A percentile compares a stretch with the other conserved stretches of the same genome.
Conservation (phyloP, 2,888 invertebrate species). For the Amphiduros pacificus region DNA sequence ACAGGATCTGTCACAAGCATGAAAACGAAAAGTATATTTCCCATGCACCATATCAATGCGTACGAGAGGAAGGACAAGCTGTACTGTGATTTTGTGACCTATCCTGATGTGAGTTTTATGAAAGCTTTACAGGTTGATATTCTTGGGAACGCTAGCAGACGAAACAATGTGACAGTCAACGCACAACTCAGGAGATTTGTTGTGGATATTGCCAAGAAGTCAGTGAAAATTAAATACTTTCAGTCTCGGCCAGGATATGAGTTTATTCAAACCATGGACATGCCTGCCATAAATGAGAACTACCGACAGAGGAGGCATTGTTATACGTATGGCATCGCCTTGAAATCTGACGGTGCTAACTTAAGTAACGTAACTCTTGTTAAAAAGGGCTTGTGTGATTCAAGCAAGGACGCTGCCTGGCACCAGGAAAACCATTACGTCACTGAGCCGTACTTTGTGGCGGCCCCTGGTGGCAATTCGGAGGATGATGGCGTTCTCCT, state of each 20-base stretch:
- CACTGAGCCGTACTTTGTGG: constrained; percentile 49
- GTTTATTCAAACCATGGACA: constrained; percentile 38
- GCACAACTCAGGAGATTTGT: constrained; percentile 40
- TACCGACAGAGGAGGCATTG: constrained; percentile 44
- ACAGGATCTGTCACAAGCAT: constrained; percentile 35
- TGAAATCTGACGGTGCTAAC: constrained; percentile 39
- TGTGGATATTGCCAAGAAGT: constrained; percentile 32
- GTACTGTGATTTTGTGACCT: constrained; percentile 45
- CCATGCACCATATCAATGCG: constrained; percentile 53
- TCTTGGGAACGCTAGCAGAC: constrained; percentile 32
- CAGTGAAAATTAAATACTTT: constrained; percentile 25
- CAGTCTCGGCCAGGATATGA: constrained; percentile 21
- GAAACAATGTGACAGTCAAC: constrained; percentile 39
- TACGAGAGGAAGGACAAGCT: constrained; percentile 35
- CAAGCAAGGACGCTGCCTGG: constrained; percentile 36
- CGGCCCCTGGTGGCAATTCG: constrained; percentile 31
- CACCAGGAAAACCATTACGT: constrained; percentile 38
- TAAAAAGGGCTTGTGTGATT: constrained; percentile 46
- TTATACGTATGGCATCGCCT: constrained; percentile 46
- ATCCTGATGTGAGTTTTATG: constrained; percentile 43
- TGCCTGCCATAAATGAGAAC: constrained; percentile 50
- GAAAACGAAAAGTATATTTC: constrained; percentile 38
- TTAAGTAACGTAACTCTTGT: constrained; percentile 41
- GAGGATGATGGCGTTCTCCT: constrained; percentile 53
- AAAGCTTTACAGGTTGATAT: constrained; percentile 36